Evolutionary conservation across 2,797 vertebrate species (phyloP).

Genomic region (Melanotaenia maccullochi): DNA sequence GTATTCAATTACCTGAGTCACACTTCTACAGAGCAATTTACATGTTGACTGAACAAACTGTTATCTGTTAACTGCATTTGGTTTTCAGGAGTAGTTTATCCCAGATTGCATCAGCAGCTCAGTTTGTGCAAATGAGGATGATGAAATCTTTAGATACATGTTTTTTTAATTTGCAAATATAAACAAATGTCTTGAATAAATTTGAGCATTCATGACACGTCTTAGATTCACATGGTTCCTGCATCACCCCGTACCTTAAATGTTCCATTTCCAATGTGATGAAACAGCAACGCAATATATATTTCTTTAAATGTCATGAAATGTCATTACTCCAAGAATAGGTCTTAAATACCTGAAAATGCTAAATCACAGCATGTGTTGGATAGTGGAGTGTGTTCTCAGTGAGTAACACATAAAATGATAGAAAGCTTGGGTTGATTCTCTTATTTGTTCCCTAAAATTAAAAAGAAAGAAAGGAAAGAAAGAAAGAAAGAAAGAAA

Average conservation of each 20-base stretch:
- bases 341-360: slow-evolving; percentile 14
- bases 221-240: background rate
- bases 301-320: slow-evolving; percentile 28
- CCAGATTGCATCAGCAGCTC: slow-evolving; percentile 31
- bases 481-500: too few relatives aligned
- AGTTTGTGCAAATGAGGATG: slow-evolving; percentile 14
- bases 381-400: background rate
- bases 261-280: background rate
- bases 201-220: background rate
- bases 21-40: slow-evolving; percentile 14
- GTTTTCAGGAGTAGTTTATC: slow-evolving; percentile 8
- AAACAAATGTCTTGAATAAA: background rate
- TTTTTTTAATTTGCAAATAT: slow-evolving; percentile 5
- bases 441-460: background rate
- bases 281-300: background rate
- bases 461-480: background rate
- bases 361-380: slow-evolving; percentile 16
- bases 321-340: slow-evolving; percentile 13
- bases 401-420: slow-evolving; percentile 7
- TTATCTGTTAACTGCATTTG: background rate
- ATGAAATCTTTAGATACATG: background rate
- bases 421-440: background rate
- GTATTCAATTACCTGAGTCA: slow-evolving; percentile 25
- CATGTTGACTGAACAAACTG: slow-evolving; percentile 14
- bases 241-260: background rate